Evolutionary conservation across 2,797 vertebrate species (phyloP), one percentile per base, ranked within the genome.

Genomic region (Chloroceryle amazona): DNA sequence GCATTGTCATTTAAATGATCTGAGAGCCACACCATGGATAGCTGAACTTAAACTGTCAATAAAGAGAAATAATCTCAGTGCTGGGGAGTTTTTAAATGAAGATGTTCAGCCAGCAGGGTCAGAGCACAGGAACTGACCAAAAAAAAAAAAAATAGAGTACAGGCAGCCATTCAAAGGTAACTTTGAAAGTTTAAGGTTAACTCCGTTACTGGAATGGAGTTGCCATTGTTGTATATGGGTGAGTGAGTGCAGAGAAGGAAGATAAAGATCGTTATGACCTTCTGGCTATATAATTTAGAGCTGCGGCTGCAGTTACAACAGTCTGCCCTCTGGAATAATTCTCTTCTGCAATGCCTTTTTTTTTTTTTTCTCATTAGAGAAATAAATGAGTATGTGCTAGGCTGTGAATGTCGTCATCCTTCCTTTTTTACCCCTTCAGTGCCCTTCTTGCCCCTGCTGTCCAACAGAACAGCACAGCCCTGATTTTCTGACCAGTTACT

Each of bases 251-350:
- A 26, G 52, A 51, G 84, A 58, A 81, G 75, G 76, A 61, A 55
- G 81, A 84, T 87, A 84, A 87, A 84, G 89, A 92, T 90, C 25
- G 0, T 44, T 87, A 3, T 13, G 71, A 81, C 91, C 89, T 81
- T 39, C 70, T 91, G 67, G 81, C 82, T 89, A 20, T 78, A 13
- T 73, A 81, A 85, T 89, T 89, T 79, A 70, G 82, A 74, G 75
- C 72, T 63, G 74, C 16, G 49, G 74, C 81, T 83, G 86, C 85
- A 49, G 58, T 81, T 94, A 75, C 41, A 44, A 41, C 37, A 91
- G 16, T 13, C 58, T 68, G 73, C 57, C 71, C 66, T 79, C 71
- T 85, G 82, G 35, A 87, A 47, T 52, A n/a, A 35, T 42, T 51
- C 63, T 62, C n/a, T 46, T 61, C 76, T 58, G 58, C 74, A 85